Percentiles rank a stretch among this genome's conserved stretches.
Evolutionary conservation across 1,140 invertebrate genomes (phyloP).

Genomic region (Tigriopus japonicus): DNA sequence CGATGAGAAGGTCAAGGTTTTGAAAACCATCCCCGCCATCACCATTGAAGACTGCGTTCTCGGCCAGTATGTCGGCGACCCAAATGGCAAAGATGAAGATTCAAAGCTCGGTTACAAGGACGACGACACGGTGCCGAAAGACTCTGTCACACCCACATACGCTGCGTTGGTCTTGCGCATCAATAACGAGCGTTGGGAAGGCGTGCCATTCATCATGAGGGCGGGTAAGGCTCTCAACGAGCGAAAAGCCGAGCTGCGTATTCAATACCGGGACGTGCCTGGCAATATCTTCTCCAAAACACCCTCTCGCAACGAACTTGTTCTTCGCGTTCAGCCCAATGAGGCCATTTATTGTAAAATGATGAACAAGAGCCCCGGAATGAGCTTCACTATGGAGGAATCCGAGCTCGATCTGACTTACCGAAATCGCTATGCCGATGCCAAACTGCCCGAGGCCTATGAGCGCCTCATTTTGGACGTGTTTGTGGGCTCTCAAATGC

Average conservation of each 20-base stretch:
- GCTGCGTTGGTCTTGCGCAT: conserved; percentile 71
- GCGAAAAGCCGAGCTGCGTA: conserved; percentile 89
- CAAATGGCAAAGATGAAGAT: conserved; percentile 52
- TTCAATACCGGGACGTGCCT: conserved; percentile 89
- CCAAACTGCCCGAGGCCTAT: conserved; percentile 42
- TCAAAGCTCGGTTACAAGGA: conserved; percentile 75
- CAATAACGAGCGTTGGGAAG: conserved; percentile 96
- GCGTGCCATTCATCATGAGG: conserved; percentile 88
- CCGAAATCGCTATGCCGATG: conserved; percentile 62
- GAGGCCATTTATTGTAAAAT: conserved; percentile 77
- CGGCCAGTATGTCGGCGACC: conserved; percentile 91
- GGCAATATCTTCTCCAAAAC: conserved; percentile 89
- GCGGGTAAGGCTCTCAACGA: conserved; percentile 99
- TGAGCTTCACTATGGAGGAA: conserved; percentile 89
- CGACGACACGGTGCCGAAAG: conserved; percentile 74
- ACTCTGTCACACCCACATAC: conserved; percentile 84
- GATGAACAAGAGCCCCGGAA: conserved; percentile 95
- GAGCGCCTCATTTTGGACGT: conserved; percentile 92
- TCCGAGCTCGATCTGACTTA: conserved; percentile 96
- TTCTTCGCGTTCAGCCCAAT: conserved; percentile 92
- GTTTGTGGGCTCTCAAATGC: conserved; percentile 93
- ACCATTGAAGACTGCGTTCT: conserved; percentile 65
- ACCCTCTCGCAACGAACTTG: conserved; percentile 85
- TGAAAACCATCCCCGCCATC: conserved; percentile 63
- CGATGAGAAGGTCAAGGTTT: conserved; percentile 56